Base-by-base conservation (phyloP, 2,888 invertebrate species). In the Sesamia inferens region DNA sequence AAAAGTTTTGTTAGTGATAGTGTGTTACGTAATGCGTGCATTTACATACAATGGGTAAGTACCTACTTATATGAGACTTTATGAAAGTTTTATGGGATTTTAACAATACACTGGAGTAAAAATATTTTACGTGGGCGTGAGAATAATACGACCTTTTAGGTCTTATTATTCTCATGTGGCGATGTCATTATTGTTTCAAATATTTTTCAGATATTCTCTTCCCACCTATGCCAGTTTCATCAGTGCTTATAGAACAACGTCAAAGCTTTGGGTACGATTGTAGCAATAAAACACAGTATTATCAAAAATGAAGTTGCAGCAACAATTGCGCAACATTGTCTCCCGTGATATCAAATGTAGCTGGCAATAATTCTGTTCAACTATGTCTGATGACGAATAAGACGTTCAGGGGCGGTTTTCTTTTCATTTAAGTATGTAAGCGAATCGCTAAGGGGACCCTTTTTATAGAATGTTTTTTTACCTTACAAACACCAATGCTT, bases 401-500 rank as follows among this genome's bases (percentile, higher is more conserved):
- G 14, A 62, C 10, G 22, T 7, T n/a, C 31, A 19, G 8, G 10
- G 13, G 44, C 44, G 13, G 13, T 44, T 24, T 57, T 57, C 48
- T 7, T 31, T 13, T n/a, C 48, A 24, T 63, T 63, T 7, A 48
- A 39, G 7, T 39, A 39, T 39, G 39, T 11, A 44, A 44, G 11
- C 11, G 44, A 11, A 11, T 11, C 11, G 44, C 11, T 11, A 11
- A 44, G 44, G 11, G 13, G 4, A 44, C 8, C 7, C 3, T 51
- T 66, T 42, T 48, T 19, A 14, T 48, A n/a, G 5, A 5, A 24
- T 42, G 24, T 47, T 68, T n/a, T n/a, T n/a, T n/a, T 16, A 95
- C 96, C 95, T 96, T 39, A 94, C 80, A 88, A 95, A 96, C 71
- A 89, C 71, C 67, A 96, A 84, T 48, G 85, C 88, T 54, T 89